A percentile compares a stretch with the other conserved stretches of the same genome.
Conservation (phyloP, 1,140 invertebrate genomes). For the Heliconius hermathena region DNA sequence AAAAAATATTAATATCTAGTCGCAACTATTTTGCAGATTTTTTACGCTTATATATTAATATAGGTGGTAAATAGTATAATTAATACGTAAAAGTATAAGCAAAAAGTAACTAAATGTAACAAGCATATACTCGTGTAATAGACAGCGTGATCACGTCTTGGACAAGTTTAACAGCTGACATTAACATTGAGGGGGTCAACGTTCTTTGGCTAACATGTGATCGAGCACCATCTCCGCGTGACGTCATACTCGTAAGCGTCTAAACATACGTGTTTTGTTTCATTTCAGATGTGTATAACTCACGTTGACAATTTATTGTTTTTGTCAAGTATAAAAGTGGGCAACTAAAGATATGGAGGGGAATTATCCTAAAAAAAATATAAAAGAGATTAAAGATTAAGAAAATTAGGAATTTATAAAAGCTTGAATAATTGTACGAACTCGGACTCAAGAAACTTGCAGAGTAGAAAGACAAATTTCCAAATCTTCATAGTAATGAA, state of each 20-base stretch:
- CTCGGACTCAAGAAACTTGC: too few species aligned
- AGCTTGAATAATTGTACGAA: too few species aligned
- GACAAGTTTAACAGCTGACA: conserved; percentile 64
- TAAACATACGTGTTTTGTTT: conserved; percentile 41
- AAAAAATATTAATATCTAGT: too few species aligned
- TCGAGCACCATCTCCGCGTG: conserved; percentile 57
- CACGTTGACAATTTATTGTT: not conserved
- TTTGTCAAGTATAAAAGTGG: not conserved
- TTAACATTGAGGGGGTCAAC: conserved; percentile 73
- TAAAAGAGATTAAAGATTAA: too few species aligned
- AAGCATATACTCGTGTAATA: not conserved
- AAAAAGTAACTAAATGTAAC: not conserved
- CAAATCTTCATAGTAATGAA: too few species aligned
- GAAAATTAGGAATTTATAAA: too few species aligned
- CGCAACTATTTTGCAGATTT: too few species aligned
- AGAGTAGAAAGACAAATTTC: too few species aligned
- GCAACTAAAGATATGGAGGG: too few species aligned
- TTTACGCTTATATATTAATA: too few species aligned
- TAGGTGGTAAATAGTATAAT: too few species aligned
- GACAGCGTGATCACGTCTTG: conserved; percentile 33
- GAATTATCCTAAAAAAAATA: too few species aligned
- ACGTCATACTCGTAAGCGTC: conserved; percentile 48
- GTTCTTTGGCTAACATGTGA: conserved; percentile 63
- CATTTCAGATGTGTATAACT: conserved; percentile 26
- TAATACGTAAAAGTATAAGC: not conserved